Base-by-base conservation (phyloP, 2,797 vertebrate genomes). In the Hippocampus kuda region DNA sequence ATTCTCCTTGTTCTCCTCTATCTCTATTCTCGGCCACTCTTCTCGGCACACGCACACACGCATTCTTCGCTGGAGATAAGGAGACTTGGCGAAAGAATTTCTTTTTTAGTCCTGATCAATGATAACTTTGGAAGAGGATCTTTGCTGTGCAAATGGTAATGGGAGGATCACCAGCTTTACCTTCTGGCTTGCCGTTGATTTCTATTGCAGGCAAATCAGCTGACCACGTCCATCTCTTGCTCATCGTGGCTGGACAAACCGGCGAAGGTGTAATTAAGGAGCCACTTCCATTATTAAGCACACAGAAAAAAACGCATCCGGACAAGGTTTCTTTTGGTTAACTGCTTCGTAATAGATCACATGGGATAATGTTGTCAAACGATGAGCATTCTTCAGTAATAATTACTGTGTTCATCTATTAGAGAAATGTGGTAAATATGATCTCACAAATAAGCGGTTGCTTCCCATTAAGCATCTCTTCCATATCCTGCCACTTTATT, bases 21-120 rank as follows among this genome's bases (percentile, higher is more conserved):
- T 72, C 75, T 74, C 72, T 66, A 65, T 71, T 80, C 75, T 82
- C 54, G 46, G 22, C 27, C 12, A 74, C 72, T 69, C 60, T 30
- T 76, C 80, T 70, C 24, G 63, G 44, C 44, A 27, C 63, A 48
- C 87, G 81, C 63, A 27, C 42, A 10, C n/a, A 26, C 72, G 75
- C 80, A 82, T 88, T 84, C 72, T 83, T 83, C 77, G 68, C 77
- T 63, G 73, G 79, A 81, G 85, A 84, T 83, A 78, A 81, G 75
- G 72, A 85, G 83, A 81, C 74, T 84, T 68, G 61, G 77, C 76
- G 59, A 73, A 75, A 81, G 70, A 82, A 68, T 75, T 77, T 80
- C 70, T 72, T 65, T 46, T 65, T 48, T 65, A 24, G 73, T 63
- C 48, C 67, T 74, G 83, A 88, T 86, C 85, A 84, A 76, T 80